Evolutionary conservation across 2,797 vertebrate genomes (phyloP), one percentile per base, ranked within the genome.

Genomic region (Ateles fusciceps): DNA sequence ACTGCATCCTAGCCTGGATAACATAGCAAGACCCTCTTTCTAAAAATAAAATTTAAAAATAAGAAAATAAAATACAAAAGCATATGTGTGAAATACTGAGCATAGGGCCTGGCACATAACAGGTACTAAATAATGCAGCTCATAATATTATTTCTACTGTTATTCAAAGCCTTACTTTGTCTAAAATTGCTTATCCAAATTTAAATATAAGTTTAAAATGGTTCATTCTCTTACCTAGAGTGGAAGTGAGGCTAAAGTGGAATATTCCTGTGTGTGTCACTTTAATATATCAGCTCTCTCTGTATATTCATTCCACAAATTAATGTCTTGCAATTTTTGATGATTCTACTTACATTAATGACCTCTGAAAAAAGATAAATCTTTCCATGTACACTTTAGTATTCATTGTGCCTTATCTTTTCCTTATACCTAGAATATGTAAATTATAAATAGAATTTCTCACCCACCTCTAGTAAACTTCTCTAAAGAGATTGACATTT

Each of bases 381-480:
- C 30, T 94, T 59, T 57, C 24, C 48, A 12, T 9, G 3, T 5
- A 21, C 13, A 74, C 24, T 64, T 39, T 26, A 74, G 26, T 6
- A 59, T n/a, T 36, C 30, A 13, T 33, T 33, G 19, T 0, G 7
- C 21, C 26, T 89, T 75, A 8, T 30, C 2, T 50, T 10, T 21
- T 74, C 50, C 22, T 68, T 59, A 42, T 11, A 42, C 26, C 13
- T 28, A 8, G 36, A 6, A 44, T 46, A 7, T 15, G 9, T 12
- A 85, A 22, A 13, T 42, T 83, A 0, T 36, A 95, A 80, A 42
- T 14, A 71, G 84, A 8, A 74, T 95, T 92, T 78, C 94, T 94
- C 97, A 96, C 96, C 93, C 95, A 72, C 42, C 39, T 95, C 87
- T 48, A 94, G 76, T 59, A 96, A 97, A 95, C 68, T 96, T 87